phyloP scores from a whole-genome alignment of 2,113 vertebrate species.

The Trochalopteron elliotii region DNA sequence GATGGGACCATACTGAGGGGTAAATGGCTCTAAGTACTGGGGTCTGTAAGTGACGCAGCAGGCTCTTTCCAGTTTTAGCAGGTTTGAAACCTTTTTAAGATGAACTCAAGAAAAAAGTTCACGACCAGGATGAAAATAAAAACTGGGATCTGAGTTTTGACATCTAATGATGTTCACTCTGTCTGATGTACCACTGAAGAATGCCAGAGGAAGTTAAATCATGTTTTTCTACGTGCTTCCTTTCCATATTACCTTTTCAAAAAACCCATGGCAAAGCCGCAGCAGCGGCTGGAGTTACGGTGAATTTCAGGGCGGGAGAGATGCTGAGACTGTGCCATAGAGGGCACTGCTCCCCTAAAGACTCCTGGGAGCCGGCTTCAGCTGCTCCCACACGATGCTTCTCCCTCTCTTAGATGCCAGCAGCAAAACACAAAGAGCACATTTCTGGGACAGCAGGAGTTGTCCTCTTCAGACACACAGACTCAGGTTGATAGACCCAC shows the following conservation, averaged over 20 bases:
- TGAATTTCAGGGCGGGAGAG: background rate
- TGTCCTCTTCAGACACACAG: background rate
- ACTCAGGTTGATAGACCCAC: background rate
- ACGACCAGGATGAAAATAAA: background rate
- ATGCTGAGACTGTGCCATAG: conserved; percentile 5
- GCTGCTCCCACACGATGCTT: background rate
- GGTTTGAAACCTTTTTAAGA: background rate
- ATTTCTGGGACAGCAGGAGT: background rate
- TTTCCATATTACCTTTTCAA: background rate
- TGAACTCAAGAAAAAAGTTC: background rate
- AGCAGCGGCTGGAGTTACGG: background rate
- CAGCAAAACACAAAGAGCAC: background rate
- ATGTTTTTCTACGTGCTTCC: background rate
- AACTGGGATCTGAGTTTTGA: background rate
- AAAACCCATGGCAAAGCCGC: background rate
- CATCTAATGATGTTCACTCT: background rate
- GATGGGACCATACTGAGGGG: background rate
- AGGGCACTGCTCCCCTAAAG: conserved; percentile 38
- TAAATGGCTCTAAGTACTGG: background rate
- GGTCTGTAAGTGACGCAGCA: background rate
- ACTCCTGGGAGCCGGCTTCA: background rate
- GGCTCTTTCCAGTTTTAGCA: background rate
- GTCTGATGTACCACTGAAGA: background rate
- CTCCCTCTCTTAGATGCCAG: background rate
- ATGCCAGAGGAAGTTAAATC: background rate